Percentiles rank a stretch among this genome's conserved stretches.
Conservation (phyloP, 2,113 vertebrate species). For the Oreocharis arfaki region DNA sequence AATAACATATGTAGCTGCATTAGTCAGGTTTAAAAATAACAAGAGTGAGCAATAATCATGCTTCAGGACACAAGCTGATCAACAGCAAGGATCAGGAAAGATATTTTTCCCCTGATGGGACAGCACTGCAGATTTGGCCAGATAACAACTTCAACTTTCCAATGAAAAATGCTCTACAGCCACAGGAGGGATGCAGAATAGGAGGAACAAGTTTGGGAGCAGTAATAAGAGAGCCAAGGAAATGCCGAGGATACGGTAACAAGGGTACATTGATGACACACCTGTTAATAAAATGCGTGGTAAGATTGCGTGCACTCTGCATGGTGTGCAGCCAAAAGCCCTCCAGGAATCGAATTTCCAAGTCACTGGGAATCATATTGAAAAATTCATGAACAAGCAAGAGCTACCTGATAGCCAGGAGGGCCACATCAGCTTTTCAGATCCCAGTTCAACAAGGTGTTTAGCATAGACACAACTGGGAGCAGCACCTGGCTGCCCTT, state of each 20-base stretch:
- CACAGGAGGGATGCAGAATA: not conserved
- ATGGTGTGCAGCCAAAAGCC: not conserved
- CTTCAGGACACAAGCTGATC: conserved; percentile 51
- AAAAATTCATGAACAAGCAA: conserved; percentile 17
- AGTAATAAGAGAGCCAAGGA: not conserved
- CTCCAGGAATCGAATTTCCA: not conserved
- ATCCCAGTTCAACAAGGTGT: not conserved
- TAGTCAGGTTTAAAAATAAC: conserved; percentile 65
- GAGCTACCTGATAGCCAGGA: not conserved
- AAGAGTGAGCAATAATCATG: conserved; percentile 43
- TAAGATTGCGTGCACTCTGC: not conserved
- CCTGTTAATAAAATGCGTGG: not conserved
- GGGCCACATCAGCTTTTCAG: not conserved
- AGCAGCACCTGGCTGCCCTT: not conserved
- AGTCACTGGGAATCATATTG: not conserved
- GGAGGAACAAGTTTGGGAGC: not conserved
- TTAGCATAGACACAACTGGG: not conserved
- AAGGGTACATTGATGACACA: not conserved
- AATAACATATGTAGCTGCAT: conserved; percentile 62
- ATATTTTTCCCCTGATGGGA: conserved; percentile 48
- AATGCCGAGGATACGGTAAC: not conserved
- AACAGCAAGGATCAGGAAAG: conserved; percentile 54
- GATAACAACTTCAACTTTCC: conserved; percentile 18
- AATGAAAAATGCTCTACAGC: not conserved
- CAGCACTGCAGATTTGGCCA: conserved; percentile 34